These are phyloP conservation scores for Sternotherus odoratus DNA, from an alignment of 2,797 vertebrate genomes.

Conservation along the genomic window DNA sequence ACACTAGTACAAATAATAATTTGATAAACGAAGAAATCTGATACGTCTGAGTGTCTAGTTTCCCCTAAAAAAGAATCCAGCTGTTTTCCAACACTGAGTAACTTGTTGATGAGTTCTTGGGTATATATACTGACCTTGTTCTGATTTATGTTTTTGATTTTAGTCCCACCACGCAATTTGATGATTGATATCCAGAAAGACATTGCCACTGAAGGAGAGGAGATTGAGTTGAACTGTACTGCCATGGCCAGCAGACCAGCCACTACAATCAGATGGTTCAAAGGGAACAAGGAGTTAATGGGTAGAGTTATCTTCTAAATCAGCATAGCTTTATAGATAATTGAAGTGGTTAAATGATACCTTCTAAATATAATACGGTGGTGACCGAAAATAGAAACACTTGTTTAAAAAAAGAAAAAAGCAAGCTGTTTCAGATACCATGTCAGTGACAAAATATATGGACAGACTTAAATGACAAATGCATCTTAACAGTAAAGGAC, in stretches of 20 bases:
- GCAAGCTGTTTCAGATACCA: not conserved
- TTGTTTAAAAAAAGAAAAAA: not conserved
- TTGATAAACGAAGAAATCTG: not conserved
- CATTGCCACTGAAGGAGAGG: constrained; percentile 92
- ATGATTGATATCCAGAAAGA: constrained; percentile 95
- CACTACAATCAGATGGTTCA: constrained; percentile 96
- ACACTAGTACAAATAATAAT: not conserved
- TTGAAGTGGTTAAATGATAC: not conserved
- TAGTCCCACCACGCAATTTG: constrained; percentile 94
- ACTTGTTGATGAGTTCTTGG: not conserved
- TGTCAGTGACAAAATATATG: constrained; percentile 23
- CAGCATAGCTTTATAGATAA: not conserved
- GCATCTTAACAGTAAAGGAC: not conserved
- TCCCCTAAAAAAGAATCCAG: not conserved
- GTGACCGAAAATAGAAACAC: not conserved
- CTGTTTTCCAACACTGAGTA: no score
- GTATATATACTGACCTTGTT: not conserved
- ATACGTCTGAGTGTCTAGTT: not conserved
- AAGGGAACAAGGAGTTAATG: constrained; percentile 92
- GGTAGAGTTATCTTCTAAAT: constrained; percentile 78
- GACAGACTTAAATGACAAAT: constrained; percentile 5
- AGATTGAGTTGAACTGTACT: constrained; percentile 97
- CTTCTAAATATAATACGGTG: not conserved
- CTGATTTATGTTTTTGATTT: constrained; percentile 37
- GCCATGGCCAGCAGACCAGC: constrained; percentile 96